Conservation (phyloP, 2,888 invertebrate genomes). For the Dynastes tityus region DNA sequence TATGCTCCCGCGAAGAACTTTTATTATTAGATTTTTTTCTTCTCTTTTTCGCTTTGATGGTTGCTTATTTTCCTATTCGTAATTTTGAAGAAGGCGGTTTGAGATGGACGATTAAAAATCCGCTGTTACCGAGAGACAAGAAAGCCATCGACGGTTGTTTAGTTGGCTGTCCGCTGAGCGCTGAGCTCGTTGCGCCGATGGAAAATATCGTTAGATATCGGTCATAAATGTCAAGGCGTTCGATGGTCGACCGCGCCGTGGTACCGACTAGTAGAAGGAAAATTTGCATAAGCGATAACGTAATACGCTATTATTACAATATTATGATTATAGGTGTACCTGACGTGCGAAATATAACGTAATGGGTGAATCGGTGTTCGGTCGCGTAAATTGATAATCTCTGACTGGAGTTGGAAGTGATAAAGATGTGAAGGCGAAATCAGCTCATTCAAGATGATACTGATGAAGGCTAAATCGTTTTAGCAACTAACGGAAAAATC, state of each 20-base stretch:
- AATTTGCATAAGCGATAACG: conserved; percentile 51
- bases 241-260: conserved; percentile 33
- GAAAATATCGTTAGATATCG: conserved; percentile 47
- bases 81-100: conserved; percentile 29
- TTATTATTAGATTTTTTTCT: conserved; percentile 34
- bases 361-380: conserved; percentile 37
- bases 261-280: conserved; percentile 38
- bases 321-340: conserved; percentile 47
- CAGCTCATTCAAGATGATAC: neutral
- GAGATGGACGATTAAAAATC: conserved; percentile 31
- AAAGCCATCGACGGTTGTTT: neutral
- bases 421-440: conserved; percentile 30
- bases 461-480: neutral
- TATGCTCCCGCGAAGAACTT: conserved; percentile 32
- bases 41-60: conserved; percentile 24
- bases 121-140: conserved; percentile 24
- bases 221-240: conserved; percentile 51
- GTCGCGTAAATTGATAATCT: conserved; percentile 40
- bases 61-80: conserved; percentile 11
- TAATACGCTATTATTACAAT: conserved; percentile 51
- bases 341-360: conserved; percentile 46
- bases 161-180: neutral
- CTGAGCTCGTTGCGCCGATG: neutral
- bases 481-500: neutral
- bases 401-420: neutral